Base-by-base conservation (phyloP, 2,113 vertebrate genomes). In the Lichenostomus cassidix region DNA sequence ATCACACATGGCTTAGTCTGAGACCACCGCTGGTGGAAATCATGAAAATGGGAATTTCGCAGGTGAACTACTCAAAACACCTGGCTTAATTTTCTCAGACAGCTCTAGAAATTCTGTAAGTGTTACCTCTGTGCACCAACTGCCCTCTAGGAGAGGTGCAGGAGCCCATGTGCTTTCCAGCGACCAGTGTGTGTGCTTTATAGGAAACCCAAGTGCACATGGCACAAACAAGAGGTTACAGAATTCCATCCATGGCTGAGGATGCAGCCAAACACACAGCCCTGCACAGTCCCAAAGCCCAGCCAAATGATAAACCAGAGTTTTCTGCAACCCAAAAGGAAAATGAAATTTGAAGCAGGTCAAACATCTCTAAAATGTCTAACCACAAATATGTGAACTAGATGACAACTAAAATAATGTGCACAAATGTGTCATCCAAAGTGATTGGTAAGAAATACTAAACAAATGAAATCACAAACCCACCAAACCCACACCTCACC, bases 141-240 rank as follows among this genome's bases (percentile, higher is more conserved):
- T 2, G 3, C 12, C 70, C 25, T 35, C 20, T 10, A 50, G 47
- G 16, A 91, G 33, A 63, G 15, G 6, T 3, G 6, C 27, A 59
- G 64, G 17, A 77, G 22, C 28, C 28, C 55, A 76, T 3, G 20
- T 0, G 0, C 63, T n/a, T 62, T 76, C 12, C 59, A 73, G 16
- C 10, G 15, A 56, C 44, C 31, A 49, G 7, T 0, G 3, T 11
- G 2, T 25, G 8, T 19, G 25, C 37, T 83, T 69, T 25, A n/a
- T 4, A 50, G n/a, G 44, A 90, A 35, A 21, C 14, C 21, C 39
- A 76, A 64, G 28, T 0, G 0, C 1, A 1, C 18, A 13, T 0
- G 1, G 52, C 7, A n/a, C 39, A 9, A 68, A 35, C 0, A 6
- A 79, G 21, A 65, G 6, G 22, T 44, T 41, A 25, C 18, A 49